Evolutionary conservation across 2,797 vertebrate genomes (phyloP), one percentile per base, ranked within the genome.

Genomic region (Aplochiton taeniatus): DNA sequence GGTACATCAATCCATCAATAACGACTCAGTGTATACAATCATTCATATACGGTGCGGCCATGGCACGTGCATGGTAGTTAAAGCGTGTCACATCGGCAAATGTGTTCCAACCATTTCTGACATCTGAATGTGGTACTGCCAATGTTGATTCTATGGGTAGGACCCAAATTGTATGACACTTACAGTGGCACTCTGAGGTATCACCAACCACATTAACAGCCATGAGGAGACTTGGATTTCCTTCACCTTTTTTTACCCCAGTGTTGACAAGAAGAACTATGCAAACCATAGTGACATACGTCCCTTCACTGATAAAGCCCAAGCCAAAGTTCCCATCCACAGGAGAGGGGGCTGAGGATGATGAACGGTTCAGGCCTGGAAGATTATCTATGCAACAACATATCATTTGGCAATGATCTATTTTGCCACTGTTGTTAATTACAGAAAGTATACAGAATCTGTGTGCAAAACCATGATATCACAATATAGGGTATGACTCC

Each of bases 401-500:
- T 84, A 84, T 88, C 80, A 85, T 85, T 87, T 81, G 76, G 80
- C 84, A 86, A 77, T 70, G 73, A 89, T 90, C 85, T 90, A 76
- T 84, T 90, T 84, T 79, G 71, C 85, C 70, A 58, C 56, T 69
- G 77, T 88, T 90, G 88, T 90, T 90, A 88, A 90, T 87, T 81
- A 84, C 82, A 69, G 72, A 68, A 88, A 83, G 81, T 83, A 85
- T 86, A 76, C 76, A 69, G 75, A 86, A 87, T 90, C 82, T 83
- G 84, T 82, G 81, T 89, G 85, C 86, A 87, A 87, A 89, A 66
- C 82, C 83, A 77, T 63, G 77, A 81, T 87, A 87, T 85, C 84
- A 90, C 88, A 89, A 91, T 87, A 48, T 84, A 80, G 77, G 56
- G 82, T 83, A 77, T 81, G 87, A 88, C 85, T 90, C 84, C 84